phyloP scores from a whole-genome alignment of 2,888 invertebrate species.

The Sesia bembeciformis region DNA sequence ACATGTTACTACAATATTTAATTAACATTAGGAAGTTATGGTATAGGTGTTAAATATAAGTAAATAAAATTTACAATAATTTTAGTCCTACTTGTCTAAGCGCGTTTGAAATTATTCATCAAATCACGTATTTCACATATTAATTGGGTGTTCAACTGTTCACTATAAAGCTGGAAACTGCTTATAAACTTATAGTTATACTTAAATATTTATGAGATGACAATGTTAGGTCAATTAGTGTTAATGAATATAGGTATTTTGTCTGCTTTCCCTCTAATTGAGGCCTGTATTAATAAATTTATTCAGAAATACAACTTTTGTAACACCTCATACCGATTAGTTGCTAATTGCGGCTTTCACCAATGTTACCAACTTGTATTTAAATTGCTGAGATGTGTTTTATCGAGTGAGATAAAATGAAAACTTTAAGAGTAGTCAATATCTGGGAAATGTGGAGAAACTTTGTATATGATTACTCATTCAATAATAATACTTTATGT shows the following conservation, averaged over 20 bases:
- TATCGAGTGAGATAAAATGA: constrained; percentile 38
- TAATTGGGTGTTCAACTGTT: too few relatives aligned
- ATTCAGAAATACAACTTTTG: constrained; percentile 62
- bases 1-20: too few relatives aligned
- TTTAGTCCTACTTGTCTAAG: too few relatives aligned
- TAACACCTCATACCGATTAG: constrained; percentile 54
- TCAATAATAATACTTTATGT: constrained; percentile 29
- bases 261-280: constrained; percentile 69
- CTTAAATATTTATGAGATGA: constrained; percentile 1
- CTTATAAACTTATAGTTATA: neutral
- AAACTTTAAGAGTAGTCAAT: constrained; percentile 26
- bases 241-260: constrained; percentile 28
- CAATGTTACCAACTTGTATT: constrained; percentile 43
- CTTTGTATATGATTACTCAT: constrained; percentile 20
- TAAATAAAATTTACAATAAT: too few relatives aligned
- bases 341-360: constrained; percentile 66
- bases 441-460: constrained; percentile 3
- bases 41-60: too few relatives aligned
- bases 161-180: neutral
- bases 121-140: too few relatives aligned
- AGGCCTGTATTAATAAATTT: constrained; percentile 62
- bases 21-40: too few relatives aligned
- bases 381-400: constrained; percentile 38
- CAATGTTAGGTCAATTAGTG: constrained; percentile 22
- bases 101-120: too few relatives aligned